These are phyloP conservation scores for Cepaea nemoralis DNA, from an alignment of 1,140 invertebrate species.

Conservation along the genomic window DNA sequence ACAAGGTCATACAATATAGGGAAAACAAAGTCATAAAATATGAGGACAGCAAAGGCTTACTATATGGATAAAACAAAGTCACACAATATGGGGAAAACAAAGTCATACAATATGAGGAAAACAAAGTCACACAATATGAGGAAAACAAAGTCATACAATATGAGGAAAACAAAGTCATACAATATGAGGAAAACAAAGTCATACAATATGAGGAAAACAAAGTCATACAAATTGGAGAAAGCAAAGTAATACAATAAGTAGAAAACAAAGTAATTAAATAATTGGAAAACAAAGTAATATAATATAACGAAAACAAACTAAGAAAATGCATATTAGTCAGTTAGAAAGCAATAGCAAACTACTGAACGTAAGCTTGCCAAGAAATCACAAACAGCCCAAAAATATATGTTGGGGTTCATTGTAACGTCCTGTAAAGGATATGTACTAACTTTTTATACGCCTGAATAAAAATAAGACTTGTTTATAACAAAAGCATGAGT, in stretches of 20 bases:
- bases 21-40: not conserved
- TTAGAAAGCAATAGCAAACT: no score
- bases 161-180: not conserved
- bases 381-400: no score
- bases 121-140: not conserved
- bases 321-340: no score
- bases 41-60: not conserved
- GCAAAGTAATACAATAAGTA: not conserved
- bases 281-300: not conserved
- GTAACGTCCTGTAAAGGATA: no score
- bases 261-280: not conserved
- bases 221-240: not conserved
- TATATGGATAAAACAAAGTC: not conserved
- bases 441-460: no score
- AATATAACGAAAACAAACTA: not conserved
- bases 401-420: no score
- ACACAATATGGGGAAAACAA: not conserved
- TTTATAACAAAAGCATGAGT: no score
- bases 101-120: not conserved
- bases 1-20: not conserved
- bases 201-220: no score
- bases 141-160: not conserved
- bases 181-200: no score
- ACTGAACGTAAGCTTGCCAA: no score
- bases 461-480: no score